Base-by-base conservation (phyloP, 2,797 vertebrate species). In the Chloroceryle amazona region DNA sequence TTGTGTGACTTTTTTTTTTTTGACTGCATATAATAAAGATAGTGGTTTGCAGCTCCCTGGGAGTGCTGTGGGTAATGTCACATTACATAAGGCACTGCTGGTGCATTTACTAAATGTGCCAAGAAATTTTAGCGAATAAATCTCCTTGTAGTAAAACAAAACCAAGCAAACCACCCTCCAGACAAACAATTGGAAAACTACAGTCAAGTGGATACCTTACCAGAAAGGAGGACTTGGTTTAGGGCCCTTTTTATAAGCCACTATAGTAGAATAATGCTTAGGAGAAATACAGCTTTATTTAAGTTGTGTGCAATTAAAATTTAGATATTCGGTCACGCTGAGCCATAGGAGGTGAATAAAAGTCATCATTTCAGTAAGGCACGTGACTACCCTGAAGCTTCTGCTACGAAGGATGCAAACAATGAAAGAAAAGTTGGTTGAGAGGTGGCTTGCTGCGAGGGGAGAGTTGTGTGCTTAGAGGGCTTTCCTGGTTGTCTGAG, bases 321-420 rank as follows among this genome's bases (percentile, higher is more conserved):
- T 33, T 52, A 94, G 58, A 13, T 41, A 12, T 0, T 47, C 9
- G 31, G 25, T 65, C 0, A 0, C 3, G 4, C 25, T 10, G 6
- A 65, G 25, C 31, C 60, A 3, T 6, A 33, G 66, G 52, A 81
- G 23, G 49, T 89, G 37, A 33, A 16, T 5, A 2, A 6, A 39
- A 60, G 39, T 29, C 9, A 1, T 26, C 46, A 4, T 21, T 78
- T 84, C 18, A 29, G 47, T 4, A 13, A 42, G 28, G 13, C 11
- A 2, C 10, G 1, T 33, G 61, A 31, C 25, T 49, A 0, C 18
- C 20, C 29, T 46, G 49, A 55, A 6, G 33, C 47, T 63, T 4
- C 42, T 81, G 28, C 29, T 44, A 33, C 21, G 61, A 46, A 78
- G 13, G 28, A 19, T 2, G 13, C 21, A 15, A 46, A 9, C 25